phyloP scores from a whole-genome alignment of 2,113 vertebrate genomes.

The Dromiciops gliroides region DNA sequence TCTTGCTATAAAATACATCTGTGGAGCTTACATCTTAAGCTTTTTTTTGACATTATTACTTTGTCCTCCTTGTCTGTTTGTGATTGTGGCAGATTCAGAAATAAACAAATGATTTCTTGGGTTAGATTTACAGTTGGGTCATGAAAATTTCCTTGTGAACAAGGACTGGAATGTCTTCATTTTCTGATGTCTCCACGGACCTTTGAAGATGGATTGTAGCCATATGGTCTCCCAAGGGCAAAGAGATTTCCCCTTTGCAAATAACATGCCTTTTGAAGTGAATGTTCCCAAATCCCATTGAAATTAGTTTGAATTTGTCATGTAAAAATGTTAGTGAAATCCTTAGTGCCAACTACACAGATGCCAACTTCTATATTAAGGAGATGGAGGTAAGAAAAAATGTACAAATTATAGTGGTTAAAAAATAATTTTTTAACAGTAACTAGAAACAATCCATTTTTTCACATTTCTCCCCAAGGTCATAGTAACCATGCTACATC shows the following conservation, averaged over 20 bases:
- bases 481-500: not conserved
- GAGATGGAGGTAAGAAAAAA: conserved; percentile 27
- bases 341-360: conserved; percentile 35
- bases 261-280: conserved; percentile 34
- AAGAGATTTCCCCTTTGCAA: not conserved
- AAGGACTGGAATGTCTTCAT: not conserved
- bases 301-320: conserved; percentile 47
- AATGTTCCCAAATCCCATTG: conserved; percentile 3
- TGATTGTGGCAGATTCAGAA: not conserved
- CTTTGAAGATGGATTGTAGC: conserved; percentile 1
- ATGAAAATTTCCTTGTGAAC: not conserved
- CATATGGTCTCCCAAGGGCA: not conserved
- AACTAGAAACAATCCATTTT: conserved; percentile 40
- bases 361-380: conserved; percentile 21
- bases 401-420: conserved; percentile 12
- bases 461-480: conserved; percentile 4
- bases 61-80: not conserved
- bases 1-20: not conserved
- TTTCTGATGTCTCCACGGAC: conserved; percentile 23
- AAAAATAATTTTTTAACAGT: conserved; percentile 60
- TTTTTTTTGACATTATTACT: not conserved
- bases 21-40: not conserved
- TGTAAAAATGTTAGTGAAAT: conserved; percentile 24
- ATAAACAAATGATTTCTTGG: not conserved
- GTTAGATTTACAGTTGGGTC: not conserved